Evolutionary conservation across 2,797 vertebrate genomes (phyloP).

Genomic region (Hybognathus amarus): DNA sequence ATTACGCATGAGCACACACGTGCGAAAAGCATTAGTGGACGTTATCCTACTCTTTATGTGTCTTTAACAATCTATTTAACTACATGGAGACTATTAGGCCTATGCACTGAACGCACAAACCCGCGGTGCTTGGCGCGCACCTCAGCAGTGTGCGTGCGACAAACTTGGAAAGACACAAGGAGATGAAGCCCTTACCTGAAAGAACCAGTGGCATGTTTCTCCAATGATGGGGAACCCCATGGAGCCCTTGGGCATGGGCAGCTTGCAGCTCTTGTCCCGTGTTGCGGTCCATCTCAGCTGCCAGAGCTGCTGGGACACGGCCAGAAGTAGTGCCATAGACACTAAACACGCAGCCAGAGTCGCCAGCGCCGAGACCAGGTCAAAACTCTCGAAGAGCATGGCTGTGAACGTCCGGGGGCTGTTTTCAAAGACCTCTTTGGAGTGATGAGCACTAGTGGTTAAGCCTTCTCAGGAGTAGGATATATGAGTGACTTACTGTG

Average conservation of each 20-base stretch:
- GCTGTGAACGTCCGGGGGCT: conserved; percentile 68
- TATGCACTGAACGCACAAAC: conserved; percentile 6
- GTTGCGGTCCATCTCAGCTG: conserved; percentile 94
- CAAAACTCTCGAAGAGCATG: conserved; percentile 93
- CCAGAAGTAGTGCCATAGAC: conserved; percentile 92
- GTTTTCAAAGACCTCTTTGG: conserved; percentile 23
- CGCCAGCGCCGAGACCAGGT: conserved; percentile 93
- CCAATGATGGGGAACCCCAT: conserved; percentile 98
- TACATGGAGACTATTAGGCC: background rate
- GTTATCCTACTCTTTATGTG: conserved; percentile 14
- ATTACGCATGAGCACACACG: conserved; percentile 25
- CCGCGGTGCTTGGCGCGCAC: conserved; percentile 17
- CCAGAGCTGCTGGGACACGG: conserved; percentile 95
- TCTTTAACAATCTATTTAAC: conserved; percentile 9
- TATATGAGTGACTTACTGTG: background rate
- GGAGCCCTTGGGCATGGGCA: conserved; percentile 95
- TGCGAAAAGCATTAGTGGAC: conserved; percentile 36
- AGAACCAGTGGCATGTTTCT: conserved; percentile 96
- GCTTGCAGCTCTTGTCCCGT: conserved; percentile 93
- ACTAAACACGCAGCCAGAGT: conserved; percentile 92
- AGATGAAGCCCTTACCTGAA: conserved; percentile 86
- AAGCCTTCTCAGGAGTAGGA: background rate
- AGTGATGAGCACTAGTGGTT: conserved; percentile 32
- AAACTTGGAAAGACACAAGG: conserved; percentile 38
- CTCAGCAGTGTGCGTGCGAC: conserved; percentile 23